Evolutionary conservation across 1,140 invertebrate species (phyloP).

Genomic region (Aphis gossypii): DNA sequence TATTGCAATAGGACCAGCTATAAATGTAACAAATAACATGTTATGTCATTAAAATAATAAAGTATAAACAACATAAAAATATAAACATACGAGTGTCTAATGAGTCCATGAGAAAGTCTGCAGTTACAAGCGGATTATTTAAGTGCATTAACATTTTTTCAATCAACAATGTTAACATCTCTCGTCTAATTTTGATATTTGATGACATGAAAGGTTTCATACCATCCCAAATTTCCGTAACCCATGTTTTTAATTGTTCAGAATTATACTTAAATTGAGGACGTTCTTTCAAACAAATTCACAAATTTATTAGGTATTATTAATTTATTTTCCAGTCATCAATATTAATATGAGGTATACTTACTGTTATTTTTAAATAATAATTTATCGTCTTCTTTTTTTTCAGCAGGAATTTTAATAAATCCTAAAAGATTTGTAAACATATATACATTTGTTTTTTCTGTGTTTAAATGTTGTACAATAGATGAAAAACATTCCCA

Average conservation of each 20-base stretch:
- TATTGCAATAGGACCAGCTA: constrained; percentile 85
- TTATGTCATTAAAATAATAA: neutral
- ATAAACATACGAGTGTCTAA: constrained; percentile 75
- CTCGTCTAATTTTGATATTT: constrained; percentile 27
- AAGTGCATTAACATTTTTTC: constrained; percentile 64
- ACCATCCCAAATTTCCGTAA: constrained; percentile 22
- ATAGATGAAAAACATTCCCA: constrained; percentile 53
- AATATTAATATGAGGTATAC: neutral
- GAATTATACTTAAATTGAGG: constrained; percentile 20
- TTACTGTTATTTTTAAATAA: constrained; percentile 25
- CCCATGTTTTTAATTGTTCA: constrained; percentile 41
- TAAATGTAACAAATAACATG: constrained; percentile 53
- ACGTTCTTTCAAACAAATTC: constrained; percentile 13
- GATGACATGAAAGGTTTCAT: constrained; percentile 43
- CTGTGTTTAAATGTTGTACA: neutral
- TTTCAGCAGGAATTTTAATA: constrained; percentile 20
- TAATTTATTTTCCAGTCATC: neutral
- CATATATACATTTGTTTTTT: constrained; percentile 32
- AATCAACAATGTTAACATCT: constrained; percentile 54
- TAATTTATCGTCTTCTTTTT: constrained; percentile 16
- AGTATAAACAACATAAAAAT: constrained; percentile 44
- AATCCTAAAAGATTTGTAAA: constrained; percentile 38
- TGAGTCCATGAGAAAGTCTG: constrained; percentile 92
- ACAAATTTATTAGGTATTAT: neutral
- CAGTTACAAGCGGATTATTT: constrained; percentile 80